phyloP scores from a whole-genome alignment of 2,113 vertebrate species.

The Sisor rabdophorus region DNA sequence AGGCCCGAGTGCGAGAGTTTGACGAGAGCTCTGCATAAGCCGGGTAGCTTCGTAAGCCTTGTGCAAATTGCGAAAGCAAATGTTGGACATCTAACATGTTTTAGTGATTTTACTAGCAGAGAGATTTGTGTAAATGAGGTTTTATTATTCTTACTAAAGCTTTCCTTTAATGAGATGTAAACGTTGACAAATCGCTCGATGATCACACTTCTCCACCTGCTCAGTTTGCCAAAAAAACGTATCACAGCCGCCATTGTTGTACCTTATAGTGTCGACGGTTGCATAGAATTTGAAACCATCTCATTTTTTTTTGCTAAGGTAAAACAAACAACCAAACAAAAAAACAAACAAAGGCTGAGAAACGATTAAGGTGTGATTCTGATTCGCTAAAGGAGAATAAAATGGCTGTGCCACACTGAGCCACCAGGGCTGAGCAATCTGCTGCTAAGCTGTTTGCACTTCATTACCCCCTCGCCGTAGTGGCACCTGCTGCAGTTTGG shows the following conservation, averaged over 20 bases:
- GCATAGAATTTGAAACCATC: not conserved
- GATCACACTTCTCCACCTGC: slow-evolving; percentile 1
- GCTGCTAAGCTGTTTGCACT: slow-evolving; percentile 19
- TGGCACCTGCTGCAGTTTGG: slow-evolving; percentile 14
- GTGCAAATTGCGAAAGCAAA: slow-evolving; percentile 12
- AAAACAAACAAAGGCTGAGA: not conserved
- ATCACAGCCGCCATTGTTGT: not conserved
- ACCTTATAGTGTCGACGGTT: too few relatives aligned
- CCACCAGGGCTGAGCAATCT: slow-evolving; percentile 19
- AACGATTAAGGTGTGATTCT: slow-evolving; percentile 25
- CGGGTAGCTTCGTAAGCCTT: not conserved
- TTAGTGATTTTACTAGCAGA: not conserved
- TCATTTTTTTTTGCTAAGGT: not conserved
- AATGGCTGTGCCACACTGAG: slow-evolving; percentile 11
- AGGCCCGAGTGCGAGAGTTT: too few relatives aligned
- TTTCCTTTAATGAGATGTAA: slow-evolving; percentile 5
- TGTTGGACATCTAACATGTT: slow-evolving; percentile 18
- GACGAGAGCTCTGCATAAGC: too few relatives aligned
- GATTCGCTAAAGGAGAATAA: slow-evolving; percentile 14
- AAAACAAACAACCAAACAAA: not conserved
- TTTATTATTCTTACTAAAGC: not conserved
- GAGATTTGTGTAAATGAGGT: not conserved
- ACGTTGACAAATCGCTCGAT: slow-evolving; percentile 7
- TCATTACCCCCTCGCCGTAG: slow-evolving; percentile 33
- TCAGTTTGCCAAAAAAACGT: slow-evolving; percentile 1